A percentile compares a stretch with the other conserved stretches of the same genome.
These are phyloP conservation scores for Tragelaphus oryx DNA, from an alignment of 2,797 vertebrate species.

Conservation along the genomic window DNA sequence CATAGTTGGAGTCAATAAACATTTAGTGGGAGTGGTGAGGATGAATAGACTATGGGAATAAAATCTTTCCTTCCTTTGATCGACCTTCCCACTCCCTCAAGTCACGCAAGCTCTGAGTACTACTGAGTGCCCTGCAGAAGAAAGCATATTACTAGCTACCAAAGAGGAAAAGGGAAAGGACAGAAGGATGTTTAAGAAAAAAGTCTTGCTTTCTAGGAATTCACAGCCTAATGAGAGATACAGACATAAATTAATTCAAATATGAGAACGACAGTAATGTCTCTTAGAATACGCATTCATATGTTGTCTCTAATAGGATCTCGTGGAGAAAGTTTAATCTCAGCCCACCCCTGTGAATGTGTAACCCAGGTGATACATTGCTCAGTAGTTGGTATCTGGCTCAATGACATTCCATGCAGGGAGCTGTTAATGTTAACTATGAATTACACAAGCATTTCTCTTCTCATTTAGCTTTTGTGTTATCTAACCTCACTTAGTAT, in stretches of 20 bases:
- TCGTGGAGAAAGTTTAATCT: background rate
- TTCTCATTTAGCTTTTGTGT: conserved; percentile 27
- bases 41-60: background rate
- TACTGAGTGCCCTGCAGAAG: background rate
- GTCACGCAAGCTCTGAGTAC: background rate
- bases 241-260: background rate
- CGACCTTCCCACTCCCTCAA: background rate
- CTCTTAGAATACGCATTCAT: background rate
- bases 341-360: background rate
- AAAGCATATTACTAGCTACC: background rate
- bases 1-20: background rate
- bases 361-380: background rate
- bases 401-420: background rate
- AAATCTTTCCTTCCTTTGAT: background rate
- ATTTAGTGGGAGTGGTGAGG: background rate
- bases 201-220: background rate
- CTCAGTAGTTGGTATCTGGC: background rate
- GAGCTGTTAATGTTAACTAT: conserved; percentile 27
- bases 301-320: background rate
- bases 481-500: conserved; percentile 16
- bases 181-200: background rate
- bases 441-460: background rate
- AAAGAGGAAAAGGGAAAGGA: background rate
- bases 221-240: background rate
- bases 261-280: background rate